phyloP scores from a whole-genome alignment of 2,113 vertebrate genomes.

The Lathamus discolor region DNA sequence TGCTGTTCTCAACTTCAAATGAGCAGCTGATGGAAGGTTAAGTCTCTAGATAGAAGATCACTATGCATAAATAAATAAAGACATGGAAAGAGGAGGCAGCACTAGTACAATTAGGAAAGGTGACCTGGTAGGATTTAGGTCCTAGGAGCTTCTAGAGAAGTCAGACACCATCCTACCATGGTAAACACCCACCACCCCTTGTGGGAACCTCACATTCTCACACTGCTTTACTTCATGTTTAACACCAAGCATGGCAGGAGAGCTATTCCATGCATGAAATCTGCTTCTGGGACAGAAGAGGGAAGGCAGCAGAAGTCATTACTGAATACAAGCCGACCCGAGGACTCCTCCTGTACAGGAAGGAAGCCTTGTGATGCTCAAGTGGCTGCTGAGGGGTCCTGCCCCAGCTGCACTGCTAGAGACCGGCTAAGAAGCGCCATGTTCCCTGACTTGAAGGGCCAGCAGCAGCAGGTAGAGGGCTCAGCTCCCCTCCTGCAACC shows the following conservation, averaged over 20 bases:
- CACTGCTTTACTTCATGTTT: neutral
- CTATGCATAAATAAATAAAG: neutral
- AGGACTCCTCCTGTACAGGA: neutral
- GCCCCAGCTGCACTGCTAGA: neutral
- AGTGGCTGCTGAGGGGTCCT: neutral
- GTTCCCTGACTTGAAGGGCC: rapidly evolving
- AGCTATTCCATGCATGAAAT: neutral
- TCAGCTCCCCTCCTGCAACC: neutral
- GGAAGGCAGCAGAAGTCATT: neutral
- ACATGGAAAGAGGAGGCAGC: neutral
- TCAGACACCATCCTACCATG: rapidly evolving
- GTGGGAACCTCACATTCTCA: neutral
- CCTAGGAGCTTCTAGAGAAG: neutral
- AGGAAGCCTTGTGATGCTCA: neutral
- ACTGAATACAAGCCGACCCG: neutral
- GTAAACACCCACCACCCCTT: rapidly evolving
- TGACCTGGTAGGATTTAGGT: neutral
- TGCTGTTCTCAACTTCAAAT: neutral
- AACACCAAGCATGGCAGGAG: rapidly evolving
- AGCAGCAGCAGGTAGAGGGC: neutral
- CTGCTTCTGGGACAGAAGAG: neutral
- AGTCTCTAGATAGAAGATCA: neutral
- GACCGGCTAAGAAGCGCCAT: rapidly evolving
- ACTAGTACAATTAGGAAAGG: neutral
- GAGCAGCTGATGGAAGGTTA: neutral